Percentiles rank a stretch among this genome's conserved stretches.
Conservation (phyloP, 2,888 invertebrate species). For the Leuctra nigra region DNA sequence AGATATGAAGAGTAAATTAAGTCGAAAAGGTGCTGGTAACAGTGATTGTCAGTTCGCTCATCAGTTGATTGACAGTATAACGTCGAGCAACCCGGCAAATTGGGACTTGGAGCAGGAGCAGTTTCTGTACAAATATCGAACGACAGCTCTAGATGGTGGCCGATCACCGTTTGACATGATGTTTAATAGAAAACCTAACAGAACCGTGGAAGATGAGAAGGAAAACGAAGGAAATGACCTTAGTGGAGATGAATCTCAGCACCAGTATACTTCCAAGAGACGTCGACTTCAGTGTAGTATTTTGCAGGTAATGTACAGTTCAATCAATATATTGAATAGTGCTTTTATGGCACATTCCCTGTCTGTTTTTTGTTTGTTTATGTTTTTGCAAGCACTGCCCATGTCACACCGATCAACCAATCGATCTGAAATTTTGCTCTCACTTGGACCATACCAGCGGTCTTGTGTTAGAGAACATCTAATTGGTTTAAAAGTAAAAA, state of each 20-base stretch:
- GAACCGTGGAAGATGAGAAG: slow-evolving; percentile 21
- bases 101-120: slow-evolving; percentile 31
- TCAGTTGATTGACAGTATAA: slow-evolving; percentile 26
- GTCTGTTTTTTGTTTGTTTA: too few relatives aligned
- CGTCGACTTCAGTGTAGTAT: slow-evolving; percentile 31
- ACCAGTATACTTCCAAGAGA: slow-evolving; percentile 17
- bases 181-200: slow-evolving; percentile 31
- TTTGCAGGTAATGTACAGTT: slow-evolving; percentile 32
- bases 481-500: too few relatives aligned
- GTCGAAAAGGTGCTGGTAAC: not conserved
- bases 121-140: slow-evolving; percentile 30
- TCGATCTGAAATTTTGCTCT: too few relatives aligned
- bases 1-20: not conserved
- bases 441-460: too few relatives aligned
- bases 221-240: slow-evolving; percentile 28
- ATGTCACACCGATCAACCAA: too few relatives aligned
- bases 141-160: slow-evolving; percentile 16
- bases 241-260: slow-evolving; percentile 23
- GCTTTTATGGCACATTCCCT: too few relatives aligned
- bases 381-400: too few relatives aligned
- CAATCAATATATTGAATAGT: too few relatives aligned
- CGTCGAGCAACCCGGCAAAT: slow-evolving; percentile 22
- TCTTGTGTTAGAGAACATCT: too few relatives aligned
- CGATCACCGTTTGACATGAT: slow-evolving; percentile 32
- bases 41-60: slow-evolving; percentile 28